phyloP scores from a whole-genome alignment of 2,113 vertebrate genomes.

The Podarcis muralis region DNA sequence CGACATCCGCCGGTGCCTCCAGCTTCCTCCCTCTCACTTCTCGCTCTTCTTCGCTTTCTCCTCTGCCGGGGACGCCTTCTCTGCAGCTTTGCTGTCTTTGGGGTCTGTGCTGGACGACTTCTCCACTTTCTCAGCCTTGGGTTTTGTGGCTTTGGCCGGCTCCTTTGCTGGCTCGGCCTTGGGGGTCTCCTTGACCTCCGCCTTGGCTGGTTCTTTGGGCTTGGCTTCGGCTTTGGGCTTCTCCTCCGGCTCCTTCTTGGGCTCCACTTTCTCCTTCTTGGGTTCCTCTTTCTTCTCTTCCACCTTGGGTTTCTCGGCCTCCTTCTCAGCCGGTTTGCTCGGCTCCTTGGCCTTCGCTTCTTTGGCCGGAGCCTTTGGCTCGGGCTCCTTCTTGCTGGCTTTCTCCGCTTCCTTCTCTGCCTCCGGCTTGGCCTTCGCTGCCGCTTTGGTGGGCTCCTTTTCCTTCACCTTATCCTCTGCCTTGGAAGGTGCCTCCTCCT shows the following conservation, averaged over 20 bases:
- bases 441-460: constrained; percentile 46
- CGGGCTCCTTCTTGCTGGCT: constrained; percentile 50
- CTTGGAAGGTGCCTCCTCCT: constrained; percentile 19
- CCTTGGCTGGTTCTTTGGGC: constrained; percentile 63
- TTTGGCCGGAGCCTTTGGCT: constrained; percentile 34
- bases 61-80: constrained; percentile 46
- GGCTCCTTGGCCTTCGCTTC: constrained; percentile 67
- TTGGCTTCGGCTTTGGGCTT: constrained; percentile 72
- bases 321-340: constrained; percentile 56
- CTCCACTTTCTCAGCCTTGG: constrained; percentile 75
- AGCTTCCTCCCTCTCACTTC: constrained; percentile 46
- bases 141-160: constrained; percentile 44
- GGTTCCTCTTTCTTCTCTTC: constrained; percentile 45
- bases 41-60: constrained; percentile 77
- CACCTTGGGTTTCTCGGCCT: constrained; percentile 52
- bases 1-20: neutral
- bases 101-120: constrained; percentile 83
- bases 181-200: constrained; percentile 46
- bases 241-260: constrained; percentile 52
- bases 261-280: constrained; percentile 53
- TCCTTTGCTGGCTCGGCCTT: constrained; percentile 44
- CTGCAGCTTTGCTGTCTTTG: constrained; percentile 73
- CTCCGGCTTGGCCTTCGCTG: constrained; percentile 54
- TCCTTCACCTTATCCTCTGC: constrained; percentile 52
- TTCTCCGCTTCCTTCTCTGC: constrained; percentile 58